Evolutionary conservation across 1,140 invertebrate species (phyloP), one percentile per base, ranked within the genome.

Genomic region (Meloidogyne exigua): DNA sequence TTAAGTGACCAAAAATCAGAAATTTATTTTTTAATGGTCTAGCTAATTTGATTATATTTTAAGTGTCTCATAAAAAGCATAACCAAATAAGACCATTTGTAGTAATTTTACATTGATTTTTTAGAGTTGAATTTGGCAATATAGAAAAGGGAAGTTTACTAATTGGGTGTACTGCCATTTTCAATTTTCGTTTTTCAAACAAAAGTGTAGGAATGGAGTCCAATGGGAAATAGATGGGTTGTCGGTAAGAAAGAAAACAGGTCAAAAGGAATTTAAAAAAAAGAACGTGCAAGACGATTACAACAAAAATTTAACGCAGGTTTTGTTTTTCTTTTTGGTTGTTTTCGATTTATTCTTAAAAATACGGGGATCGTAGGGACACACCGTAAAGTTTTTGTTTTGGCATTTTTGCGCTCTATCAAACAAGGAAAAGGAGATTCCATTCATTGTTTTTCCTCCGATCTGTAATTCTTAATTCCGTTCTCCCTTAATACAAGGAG

Each of bases 141-240:
- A 57, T 9, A 57, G n/a, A 57, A 57, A n/a, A n/a, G n/a, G 18
- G 18, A 57, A 57, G 49, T 57, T 57, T 57, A n/a, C 49, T 57
- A 57, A 57, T 57, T 57, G 49, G 49, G 42, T n/a, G 44, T 49
- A 49, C 49, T 57, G 49, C 49, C 49, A 57, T 57, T 57, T 57
- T 57, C 49, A 57, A 57, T 57, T 57, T 57, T 57, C 49, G 49
- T 57, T 57, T 39, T 39, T 57, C 49, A 57, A 57, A 57, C 49
- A 57, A 57, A 57, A n/a, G 28, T n/a, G 15, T 49, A 15, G n/a
- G 18, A 57, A 57, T 57, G 13, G 49, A 9, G 49, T 57, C 49
- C 49, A 57, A 57, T 57, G 49, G 49, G 49, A 57, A 49, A 57
- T 57, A n/a, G 18, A n/a, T 57, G 18, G 49, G 15, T 57, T 18